Evolutionary conservation across 2,888 invertebrate genomes (phyloP).

Genomic region (Lithophane semibrunnea): DNA sequence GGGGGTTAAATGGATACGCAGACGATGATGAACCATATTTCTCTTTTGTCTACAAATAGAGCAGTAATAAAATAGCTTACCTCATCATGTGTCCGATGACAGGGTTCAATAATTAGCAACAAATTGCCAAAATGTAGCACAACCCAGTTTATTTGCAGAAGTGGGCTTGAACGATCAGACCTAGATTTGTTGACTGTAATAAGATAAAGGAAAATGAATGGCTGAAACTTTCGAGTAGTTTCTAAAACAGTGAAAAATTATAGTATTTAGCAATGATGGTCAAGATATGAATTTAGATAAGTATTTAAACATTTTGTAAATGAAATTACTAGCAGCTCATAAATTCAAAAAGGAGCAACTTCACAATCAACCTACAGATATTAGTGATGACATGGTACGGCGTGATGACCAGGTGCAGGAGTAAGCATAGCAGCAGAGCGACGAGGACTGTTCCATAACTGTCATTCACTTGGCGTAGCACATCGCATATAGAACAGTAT

Average conservation of each 20-base stretch:
- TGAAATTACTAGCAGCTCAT: slow-evolving; percentile 25
- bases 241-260: background rate
- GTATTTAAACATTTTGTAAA: no score
- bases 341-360: background rate
- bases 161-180: slow-evolving; percentile 59
- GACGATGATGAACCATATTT: background rate
- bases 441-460: slow-evolving; percentile 79
- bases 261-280: background rate
- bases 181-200: slow-evolving; percentile 45
- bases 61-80: slow-evolving; percentile 63
- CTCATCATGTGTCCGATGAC: slow-evolving; percentile 80
- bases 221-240: background rate
- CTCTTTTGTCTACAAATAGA: background rate
- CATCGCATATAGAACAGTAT: slow-evolving; percentile 82
- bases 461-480: slow-evolving; percentile 79
- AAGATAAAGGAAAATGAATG: background rate
- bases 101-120: slow-evolving; percentile 85
- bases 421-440: slow-evolving; percentile 80
- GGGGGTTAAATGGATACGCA: background rate
- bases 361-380: slow-evolving; percentile 66
- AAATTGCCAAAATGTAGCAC: slow-evolving; percentile 78
- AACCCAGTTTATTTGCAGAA: slow-evolving; percentile 81
- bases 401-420: slow-evolving; percentile 88
- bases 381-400: slow-evolving; percentile 85
- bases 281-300: background rate